Evolutionary conservation across 2,113 vertebrate genomes (phyloP), one percentile per base, ranked within the genome.

Genomic region (Entelurus aequoreus): DNA sequence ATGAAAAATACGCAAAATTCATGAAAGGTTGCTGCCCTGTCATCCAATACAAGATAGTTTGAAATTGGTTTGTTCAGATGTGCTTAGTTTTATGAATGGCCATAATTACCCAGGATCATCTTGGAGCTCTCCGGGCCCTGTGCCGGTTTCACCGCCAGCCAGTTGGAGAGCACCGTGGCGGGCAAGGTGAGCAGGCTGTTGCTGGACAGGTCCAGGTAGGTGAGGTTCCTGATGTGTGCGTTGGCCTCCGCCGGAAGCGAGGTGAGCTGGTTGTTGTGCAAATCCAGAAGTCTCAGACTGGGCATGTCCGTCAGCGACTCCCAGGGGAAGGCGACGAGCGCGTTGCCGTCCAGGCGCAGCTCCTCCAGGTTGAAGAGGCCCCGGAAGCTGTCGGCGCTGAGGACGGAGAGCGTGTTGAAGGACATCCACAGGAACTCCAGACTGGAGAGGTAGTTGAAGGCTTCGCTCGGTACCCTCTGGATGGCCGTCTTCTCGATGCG

Each of bases 381-480:
- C 37, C 88, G 90, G 74, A 99, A 94, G 81, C 91, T 91, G 72
- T 92, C 90, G 5, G 71, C 49, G 0, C 82, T 93, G 77, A 98
- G 88, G 59, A 87, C 90, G 53, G 90, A 81, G 57, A 99, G 75
- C 5, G 91, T 89, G 63, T 99, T 99, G 57, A 97, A 96, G 64
- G 97, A 94, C 92, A 99, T 90, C 95, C 96, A 98, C 59, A 98
- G 90, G 83, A 94, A 97, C 65, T 98, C 94, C 82, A 99, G 86
- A 81, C 82, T 92, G 69, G 89, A 87, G n/a, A 97, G 92, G 4
- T 81, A 81, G 15, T 88, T 81, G 75, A 99, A 96, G 68, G 94
- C 91, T 75, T 95, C 94, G 40, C 87, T 93, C 0, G 94, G 92
- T 63, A 99, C 90, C 68, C 88, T 89, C 68, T 92, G 89, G 42